phyloP scores from a whole-genome alignment of 2,888 invertebrate genomes.

The Cepaea hortensis region DNA sequence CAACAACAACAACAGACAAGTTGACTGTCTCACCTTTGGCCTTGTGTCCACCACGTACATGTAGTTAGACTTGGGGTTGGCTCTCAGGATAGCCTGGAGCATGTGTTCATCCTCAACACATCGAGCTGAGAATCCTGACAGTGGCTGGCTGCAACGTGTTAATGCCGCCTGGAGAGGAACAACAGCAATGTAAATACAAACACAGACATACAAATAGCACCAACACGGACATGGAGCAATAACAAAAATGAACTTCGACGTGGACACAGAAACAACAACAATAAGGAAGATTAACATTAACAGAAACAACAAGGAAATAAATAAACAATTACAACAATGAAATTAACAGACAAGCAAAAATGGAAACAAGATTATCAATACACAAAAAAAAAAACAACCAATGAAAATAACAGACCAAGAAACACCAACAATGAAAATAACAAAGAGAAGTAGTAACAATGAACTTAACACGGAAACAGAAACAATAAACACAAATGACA shows the following conservation, averaged over 20 bases:
- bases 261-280: neutral
- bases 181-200: neutral
- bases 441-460: neutral
- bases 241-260: too few relatives aligned
- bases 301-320: neutral
- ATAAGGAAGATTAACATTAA: neutral
- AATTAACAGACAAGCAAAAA: too few relatives aligned
- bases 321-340: too few relatives aligned
- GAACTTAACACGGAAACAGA: neutral
- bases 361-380: too few relatives aligned
- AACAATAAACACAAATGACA: neutral
- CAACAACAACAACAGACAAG: neutral
- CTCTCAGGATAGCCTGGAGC: constrained; percentile 91
- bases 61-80: constrained; percentile 91
- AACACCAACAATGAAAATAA: neutral
- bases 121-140: constrained; percentile 95
- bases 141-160: constrained; percentile 95
- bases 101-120: constrained; percentile 98
- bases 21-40: constrained; percentile 81
- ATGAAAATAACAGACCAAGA: too few relatives aligned
- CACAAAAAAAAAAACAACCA: too few relatives aligned
- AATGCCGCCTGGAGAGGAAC: constrained; percentile 80
- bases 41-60: constrained; percentile 99
- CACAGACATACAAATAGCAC: neutral
- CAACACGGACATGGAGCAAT: neutral